Percentiles rank a stretch among this genome's conserved stretches.
Conservation (phyloP, 1,140 invertebrate genomes). For the Drosophila sturtevanti region DNA sequence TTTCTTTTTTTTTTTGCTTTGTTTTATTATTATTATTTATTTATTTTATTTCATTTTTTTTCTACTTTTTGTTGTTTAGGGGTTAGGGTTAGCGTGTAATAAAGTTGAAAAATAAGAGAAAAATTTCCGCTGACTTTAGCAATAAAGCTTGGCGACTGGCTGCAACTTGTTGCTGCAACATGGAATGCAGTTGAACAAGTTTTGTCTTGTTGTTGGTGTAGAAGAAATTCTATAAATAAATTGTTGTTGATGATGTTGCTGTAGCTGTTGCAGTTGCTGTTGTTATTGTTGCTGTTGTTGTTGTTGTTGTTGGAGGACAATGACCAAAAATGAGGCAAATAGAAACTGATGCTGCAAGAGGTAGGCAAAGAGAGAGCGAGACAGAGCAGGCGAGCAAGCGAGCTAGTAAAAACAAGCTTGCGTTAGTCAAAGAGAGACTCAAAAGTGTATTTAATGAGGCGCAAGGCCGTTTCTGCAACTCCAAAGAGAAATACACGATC, state of each 20-base stretch:
- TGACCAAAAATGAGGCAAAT: constrained; percentile 53
- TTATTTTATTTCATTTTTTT: too few relatives aligned
- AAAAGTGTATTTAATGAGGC: not conserved
- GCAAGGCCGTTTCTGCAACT: constrained; percentile 1
- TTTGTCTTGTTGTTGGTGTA: constrained; percentile 26
- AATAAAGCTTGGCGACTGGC: constrained; percentile 30
- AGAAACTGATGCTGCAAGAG: constrained; percentile 27
- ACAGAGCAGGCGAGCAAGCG: not conserved
- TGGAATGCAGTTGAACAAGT: constrained; percentile 72
- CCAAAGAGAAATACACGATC: not conserved
- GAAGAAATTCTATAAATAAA: constrained; percentile 15
- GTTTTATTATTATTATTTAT: not conserved
- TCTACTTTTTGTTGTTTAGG: not conserved
- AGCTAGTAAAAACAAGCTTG: too few relatives aligned
- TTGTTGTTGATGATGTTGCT: constrained; percentile 36
- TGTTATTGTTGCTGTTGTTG: constrained; percentile 15
- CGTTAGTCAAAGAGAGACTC: not conserved
- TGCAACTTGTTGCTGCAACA: constrained; percentile 66
- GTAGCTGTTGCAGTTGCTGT: constrained; percentile 14
- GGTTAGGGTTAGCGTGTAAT: constrained; percentile 7
- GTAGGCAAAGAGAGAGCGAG: not conserved
- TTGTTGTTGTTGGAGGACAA: constrained; percentile 49
- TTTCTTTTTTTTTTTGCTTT: too few relatives aligned
- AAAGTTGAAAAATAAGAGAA: constrained; percentile 9
- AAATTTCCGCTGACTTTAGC: constrained; percentile 25